These are phyloP conservation scores for Anarrhichthys ocellatus DNA, from an alignment of 2,113 vertebrate genomes.

Conservation along the genomic window DNA sequence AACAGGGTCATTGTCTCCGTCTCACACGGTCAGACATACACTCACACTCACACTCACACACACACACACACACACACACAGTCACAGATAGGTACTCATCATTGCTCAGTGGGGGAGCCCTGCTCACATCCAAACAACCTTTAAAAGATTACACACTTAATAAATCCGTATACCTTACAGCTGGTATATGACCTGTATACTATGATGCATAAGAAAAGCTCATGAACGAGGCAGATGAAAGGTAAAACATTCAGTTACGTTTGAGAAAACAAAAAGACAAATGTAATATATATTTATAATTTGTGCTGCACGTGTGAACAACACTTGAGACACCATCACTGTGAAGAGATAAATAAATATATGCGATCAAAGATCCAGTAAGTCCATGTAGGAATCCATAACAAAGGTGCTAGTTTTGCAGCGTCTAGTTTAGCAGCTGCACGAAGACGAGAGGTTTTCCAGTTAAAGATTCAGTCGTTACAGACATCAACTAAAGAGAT, in stretches of 20 bases:
- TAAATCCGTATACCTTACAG: conserved; percentile 41
- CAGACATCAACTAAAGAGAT: conserved; percentile 25
- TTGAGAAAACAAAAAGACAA: conserved; percentile 21
- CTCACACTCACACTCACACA: conserved; percentile 13
- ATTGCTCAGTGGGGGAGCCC: conserved; percentile 80
- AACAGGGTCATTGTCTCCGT: conserved; percentile 44
- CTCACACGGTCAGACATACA: conserved; percentile 31
- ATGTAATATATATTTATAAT: conserved; percentile 7
- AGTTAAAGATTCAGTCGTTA: conserved; percentile 55
- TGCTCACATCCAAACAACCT: conserved; percentile 73
- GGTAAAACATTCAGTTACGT: conserved; percentile 67
- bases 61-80: conserved; percentile 26
- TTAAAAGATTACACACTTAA: conserved; percentile 26
- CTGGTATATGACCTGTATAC: conserved; percentile 35
- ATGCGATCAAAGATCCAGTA: conserved; percentile 58
- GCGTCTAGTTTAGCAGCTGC: conserved; percentile 65
- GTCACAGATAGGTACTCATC: conserved; percentile 48
- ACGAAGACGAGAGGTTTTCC: conserved; percentile 69
- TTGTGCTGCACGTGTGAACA: conserved; percentile 53
- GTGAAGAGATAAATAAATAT: conserved; percentile 55
- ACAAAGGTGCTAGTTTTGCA: conserved; percentile 71
- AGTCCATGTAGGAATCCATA: conserved; percentile 62
- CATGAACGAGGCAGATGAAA: conserved; percentile 64
- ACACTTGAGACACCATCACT: conserved; percentile 37
- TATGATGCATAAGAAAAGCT: conserved; percentile 35